Evolutionary conservation across 37 sponge, comb jelly and placozoan genomes (phyloP).

Genomic region (Aphrocallistes beatrix): DNA sequence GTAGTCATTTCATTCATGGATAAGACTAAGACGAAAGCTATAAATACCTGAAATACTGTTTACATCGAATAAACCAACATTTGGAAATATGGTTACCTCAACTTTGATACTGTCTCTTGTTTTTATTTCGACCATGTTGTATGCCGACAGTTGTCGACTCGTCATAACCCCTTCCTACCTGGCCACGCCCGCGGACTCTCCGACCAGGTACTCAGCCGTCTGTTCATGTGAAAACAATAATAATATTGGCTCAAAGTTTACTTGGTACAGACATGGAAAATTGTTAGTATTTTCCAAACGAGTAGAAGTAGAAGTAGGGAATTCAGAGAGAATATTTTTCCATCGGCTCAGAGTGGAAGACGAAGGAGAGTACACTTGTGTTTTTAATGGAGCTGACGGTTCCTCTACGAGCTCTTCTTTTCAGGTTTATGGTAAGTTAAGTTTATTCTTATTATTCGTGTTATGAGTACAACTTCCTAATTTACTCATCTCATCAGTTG

Average conservation of each 20-base stretch:
- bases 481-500: too few species aligned
- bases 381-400: background rate
- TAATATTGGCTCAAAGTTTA: background rate
- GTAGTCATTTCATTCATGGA: too few species aligned
- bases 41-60: too few species aligned
- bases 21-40: too few species aligned
- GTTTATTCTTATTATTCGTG: too few species aligned
- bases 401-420: background rate
- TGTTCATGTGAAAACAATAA: background rate
- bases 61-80: too few species aligned
- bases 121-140: too few species aligned
- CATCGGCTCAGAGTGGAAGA: background rate
- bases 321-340: background rate
- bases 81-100: too few species aligned
- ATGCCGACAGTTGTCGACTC: too few species aligned
- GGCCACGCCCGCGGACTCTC: background rate
- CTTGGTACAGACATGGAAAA: constrained; percentile 2
- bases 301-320: background rate
- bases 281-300: background rate
- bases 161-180: background rate
- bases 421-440: background rate
- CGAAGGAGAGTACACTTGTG: background rate
- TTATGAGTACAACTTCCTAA: too few species aligned
- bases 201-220: background rate
- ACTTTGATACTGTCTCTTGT: too few species aligned